Conservation (phyloP, 2,113 vertebrate genomes). For the Phrynosoma blainvillii region DNA sequence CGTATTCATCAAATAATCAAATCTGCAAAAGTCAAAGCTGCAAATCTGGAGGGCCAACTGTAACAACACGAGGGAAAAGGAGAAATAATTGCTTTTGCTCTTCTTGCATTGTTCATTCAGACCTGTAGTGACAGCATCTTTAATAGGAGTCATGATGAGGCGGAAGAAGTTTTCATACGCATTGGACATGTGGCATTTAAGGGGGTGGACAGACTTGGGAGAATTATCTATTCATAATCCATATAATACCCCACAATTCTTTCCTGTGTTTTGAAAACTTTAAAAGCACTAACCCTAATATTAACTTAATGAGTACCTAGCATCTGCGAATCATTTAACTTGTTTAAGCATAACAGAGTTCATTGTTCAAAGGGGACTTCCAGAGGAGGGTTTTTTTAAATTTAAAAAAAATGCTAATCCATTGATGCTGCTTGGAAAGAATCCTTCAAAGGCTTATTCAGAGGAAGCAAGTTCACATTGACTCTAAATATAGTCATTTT, state of each 20-base stretch:
- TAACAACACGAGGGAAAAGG: neutral
- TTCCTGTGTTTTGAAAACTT: conserved; percentile 20
- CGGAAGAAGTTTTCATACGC: conserved; percentile 11
- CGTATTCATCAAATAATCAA: no score
- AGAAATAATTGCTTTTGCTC: conserved; percentile 6
- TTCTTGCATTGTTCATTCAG: conserved; percentile 23
- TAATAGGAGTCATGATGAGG: conserved; percentile 23
- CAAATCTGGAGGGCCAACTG: no score
- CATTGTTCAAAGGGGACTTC: neutral
- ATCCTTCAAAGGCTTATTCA: neutral
- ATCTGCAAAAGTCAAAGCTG: no score
- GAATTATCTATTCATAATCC: conserved; percentile 11
- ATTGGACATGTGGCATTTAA: neutral
- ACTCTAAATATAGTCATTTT: neutral
- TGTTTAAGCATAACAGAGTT: conserved; percentile 12
- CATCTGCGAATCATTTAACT: conserved; percentile 34
- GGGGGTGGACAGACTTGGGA: neutral
- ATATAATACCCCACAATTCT: neutral
- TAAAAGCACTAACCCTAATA: neutral
- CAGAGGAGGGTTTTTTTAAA: neutral
- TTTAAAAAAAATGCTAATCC: neutral
- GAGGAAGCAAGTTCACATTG: neutral
- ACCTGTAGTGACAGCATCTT: neutral
- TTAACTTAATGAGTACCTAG: neutral
- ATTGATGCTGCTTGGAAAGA: neutral